phyloP scores from a whole-genome alignment of 2,113 vertebrate genomes.

The Ctenodactylus gundi region DNA sequence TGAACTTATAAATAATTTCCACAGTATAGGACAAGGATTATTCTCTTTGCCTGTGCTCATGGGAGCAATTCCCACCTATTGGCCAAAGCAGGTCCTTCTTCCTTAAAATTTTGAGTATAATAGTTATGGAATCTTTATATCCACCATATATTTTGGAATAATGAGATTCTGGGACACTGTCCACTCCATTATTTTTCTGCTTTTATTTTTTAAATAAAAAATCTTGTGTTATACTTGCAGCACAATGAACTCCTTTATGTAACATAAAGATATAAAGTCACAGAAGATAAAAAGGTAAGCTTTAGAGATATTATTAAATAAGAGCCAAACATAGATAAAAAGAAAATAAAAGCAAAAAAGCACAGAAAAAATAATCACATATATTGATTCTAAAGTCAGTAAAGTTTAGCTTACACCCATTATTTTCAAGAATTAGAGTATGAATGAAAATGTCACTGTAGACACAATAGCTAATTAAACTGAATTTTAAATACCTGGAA shows the following conservation, averaged over 20 bases:
- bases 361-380: neutral
- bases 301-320: neutral
- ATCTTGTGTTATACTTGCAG: neutral
- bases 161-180: neutral
- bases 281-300: neutral
- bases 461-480: neutral
- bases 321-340: neutral
- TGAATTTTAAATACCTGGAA: neutral
- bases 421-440: neutral
- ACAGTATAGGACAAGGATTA: neutral
- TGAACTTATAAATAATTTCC: neutral
- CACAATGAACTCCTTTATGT: neutral
- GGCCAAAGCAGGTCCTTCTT: neutral
- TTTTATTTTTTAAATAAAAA: neutral
- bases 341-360: neutral
- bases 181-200: neutral
- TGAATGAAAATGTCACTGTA: neutral
- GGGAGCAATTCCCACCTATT: neutral
- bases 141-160: neutral
- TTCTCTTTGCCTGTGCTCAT: neutral
- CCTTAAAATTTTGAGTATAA: neutral
- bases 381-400: neutral
- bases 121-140: neutral
- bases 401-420: neutral
- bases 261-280: neutral